Base-by-base conservation (phyloP, 2,888 invertebrate species). In the Platypus cylindrus region DNA sequence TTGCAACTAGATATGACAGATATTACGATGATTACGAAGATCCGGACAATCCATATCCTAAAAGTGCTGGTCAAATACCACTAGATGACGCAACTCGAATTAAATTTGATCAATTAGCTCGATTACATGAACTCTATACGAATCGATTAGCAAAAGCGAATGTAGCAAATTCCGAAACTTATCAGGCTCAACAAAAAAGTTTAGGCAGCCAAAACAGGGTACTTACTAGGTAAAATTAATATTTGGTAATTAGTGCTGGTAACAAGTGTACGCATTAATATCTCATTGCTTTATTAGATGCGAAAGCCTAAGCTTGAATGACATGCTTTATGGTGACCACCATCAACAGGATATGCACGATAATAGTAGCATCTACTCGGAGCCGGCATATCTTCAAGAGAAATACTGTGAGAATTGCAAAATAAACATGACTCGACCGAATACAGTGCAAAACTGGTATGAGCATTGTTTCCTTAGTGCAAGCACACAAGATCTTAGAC, bases 291-390 rank as follows among this genome's bases (percentile, higher is more conserved):
- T 32, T 23, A 16, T 13, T 16, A 71, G 78, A 42, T 77, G 78
- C 53, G 79, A 79, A 52, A 79, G 78, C 3, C 55, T 80, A 27
- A 77, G 78, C 7, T 58, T 80, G 30, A 75, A 75, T 23, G 79
- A 80, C 50, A 75, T 79, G 60, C 54, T 71, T 30, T 71, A 77
- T 50, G 78, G 76, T 36, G 48, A 45, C 3, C 48, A 45, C 9
- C 45, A 41, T 25, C 35, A 22, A 3, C 32, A 35, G 7, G 45
- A 41, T 5, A 36, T 43, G 43, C 74, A 73, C 46, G 73, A 70
- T 17, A 80, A 82, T 42, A 81, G 82, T 46, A 86, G 86, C 52
- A 84, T 86, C 41, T 86, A 84, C 58, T 85, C 84, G 56, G 86
- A 86, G 58, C 86, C 86, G 1, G 80, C 84, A 4, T 86, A 86